Conservation (phyloP, 2,888 invertebrate genomes). For the Phragmatobia fuliginosa region DNA sequence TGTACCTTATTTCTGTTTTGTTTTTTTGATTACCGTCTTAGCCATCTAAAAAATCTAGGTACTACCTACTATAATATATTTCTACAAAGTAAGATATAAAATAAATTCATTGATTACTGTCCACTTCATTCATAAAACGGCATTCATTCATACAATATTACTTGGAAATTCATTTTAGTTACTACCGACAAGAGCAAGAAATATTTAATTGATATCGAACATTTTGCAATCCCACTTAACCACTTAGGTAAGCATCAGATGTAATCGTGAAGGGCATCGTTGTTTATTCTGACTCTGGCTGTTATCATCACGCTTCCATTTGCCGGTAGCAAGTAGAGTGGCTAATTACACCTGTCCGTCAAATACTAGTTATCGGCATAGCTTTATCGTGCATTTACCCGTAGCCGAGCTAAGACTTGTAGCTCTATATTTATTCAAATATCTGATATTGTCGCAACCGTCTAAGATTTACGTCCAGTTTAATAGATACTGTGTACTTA, state of each 20-base stretch:
- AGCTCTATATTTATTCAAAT: constrained; percentile 54
- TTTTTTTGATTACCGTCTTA: too few species aligned
- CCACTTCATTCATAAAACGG: constrained; percentile 38
- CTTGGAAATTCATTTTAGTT: constrained; percentile 2
- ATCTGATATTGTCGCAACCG: constrained; percentile 53
- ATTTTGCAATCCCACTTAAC: constrained; percentile 70
- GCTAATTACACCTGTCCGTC: constrained; percentile 84
- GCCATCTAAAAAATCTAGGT: constrained; percentile 4
- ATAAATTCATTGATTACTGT: constrained; percentile 16
- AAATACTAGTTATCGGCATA: constrained; percentile 67
- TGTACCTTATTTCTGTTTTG: too few species aligned
- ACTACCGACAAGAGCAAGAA: constrained; percentile 20
- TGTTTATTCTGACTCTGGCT: constrained; percentile 68
- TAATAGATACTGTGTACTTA: constrained; percentile 51
- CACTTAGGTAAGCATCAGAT: constrained; percentile 63
- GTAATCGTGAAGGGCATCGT: constrained; percentile 76
- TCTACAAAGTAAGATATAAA: constrained; percentile 4
- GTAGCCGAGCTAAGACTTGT: constrained; percentile 53
- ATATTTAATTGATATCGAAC: constrained; percentile 40
- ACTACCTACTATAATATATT: background rate
- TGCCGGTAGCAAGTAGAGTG: constrained; percentile 64
- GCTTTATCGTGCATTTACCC: constrained; percentile 74
- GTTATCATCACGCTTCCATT: constrained; percentile 71
- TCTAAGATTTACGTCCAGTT: constrained; percentile 52
- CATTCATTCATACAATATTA: constrained; percentile 34